Conservation (phyloP, 2,888 invertebrate genomes). For the Neoscelio sp. region DNA sequence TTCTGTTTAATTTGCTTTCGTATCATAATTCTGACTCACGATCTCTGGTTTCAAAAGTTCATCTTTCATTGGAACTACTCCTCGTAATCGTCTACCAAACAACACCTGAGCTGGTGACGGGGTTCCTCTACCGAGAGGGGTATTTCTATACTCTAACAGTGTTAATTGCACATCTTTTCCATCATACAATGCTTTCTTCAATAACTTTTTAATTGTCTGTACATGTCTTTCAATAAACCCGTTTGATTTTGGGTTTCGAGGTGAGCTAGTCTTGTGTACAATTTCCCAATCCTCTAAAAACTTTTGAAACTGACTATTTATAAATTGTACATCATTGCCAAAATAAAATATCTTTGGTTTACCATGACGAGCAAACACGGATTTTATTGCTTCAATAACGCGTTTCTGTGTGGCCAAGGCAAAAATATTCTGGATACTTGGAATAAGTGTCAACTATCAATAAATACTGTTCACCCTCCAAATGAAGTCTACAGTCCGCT, state of each 20-base stretch:
- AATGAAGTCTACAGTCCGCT: constrained; percentile 68
- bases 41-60: too few species aligned
- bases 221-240: constrained; percentile 61
- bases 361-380: constrained; percentile 67
- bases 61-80: constrained; percentile 20
- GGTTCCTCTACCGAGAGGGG: constrained; percentile 38
- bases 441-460: constrained; percentile 70
- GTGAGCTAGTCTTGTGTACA: constrained; percentile 55
- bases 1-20: constrained; percentile 23
- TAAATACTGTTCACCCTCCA: constrained; percentile 62
- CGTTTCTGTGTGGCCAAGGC: constrained; percentile 34
- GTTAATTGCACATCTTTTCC: constrained; percentile 42
- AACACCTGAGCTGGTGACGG: constrained; percentile 55
- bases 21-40: too few species aligned
- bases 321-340: constrained; percentile 69
- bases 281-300: constrained; percentile 68
- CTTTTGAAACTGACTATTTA: constrained; percentile 23
- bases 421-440: constrained; percentile 69
- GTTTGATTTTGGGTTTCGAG: constrained; percentile 46
- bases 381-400: constrained; percentile 66
- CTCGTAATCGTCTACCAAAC: constrained; percentile 43
- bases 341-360: constrained; percentile 63
- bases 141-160: constrained; percentile 63
- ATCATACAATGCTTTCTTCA: constrained; percentile 47
- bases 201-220: constrained; percentile 60